A percentile compares a stretch with the other conserved stretches of the same genome.
phyloP scores from a whole-genome alignment of 2,888 invertebrate species.

The Leptopilina drosophilae region DNA sequence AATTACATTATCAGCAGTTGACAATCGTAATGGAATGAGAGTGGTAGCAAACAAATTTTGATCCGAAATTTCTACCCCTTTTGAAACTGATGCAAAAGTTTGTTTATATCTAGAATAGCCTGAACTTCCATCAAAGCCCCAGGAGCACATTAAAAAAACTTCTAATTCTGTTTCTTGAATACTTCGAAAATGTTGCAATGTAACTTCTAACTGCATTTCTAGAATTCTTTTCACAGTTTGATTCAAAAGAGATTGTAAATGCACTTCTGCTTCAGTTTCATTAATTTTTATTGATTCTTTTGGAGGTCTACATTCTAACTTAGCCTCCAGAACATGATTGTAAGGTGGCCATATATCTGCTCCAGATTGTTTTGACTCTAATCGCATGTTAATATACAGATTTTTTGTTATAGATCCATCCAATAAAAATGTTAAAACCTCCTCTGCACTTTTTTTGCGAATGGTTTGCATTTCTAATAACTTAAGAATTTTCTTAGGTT shows the following conservation, averaged over 20 bases:
- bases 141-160: slow-evolving; percentile 5
- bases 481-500: no score
- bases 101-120: no score
- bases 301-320: slow-evolving; percentile 16
- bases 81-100: no score
- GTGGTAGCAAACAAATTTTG: no score
- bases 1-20: no score
- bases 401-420: not conserved
- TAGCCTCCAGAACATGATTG: slow-evolving; percentile 26
- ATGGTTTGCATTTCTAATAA: no score
- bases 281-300: not conserved
- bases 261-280: not conserved
- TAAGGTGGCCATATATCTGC: slow-evolving; percentile 38
- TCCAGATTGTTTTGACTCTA: slow-evolving; percentile 25
- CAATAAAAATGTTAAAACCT: no score
- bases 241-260: not conserved
- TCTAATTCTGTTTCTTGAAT: not conserved
- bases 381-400: not conserved
- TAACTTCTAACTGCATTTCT: not conserved
- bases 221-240: not conserved
- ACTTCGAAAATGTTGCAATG: not conserved
- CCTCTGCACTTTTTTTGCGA: no score
- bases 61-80: no score
- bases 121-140: no score
- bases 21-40: no score